Conservation (phyloP, 1,140 invertebrate genomes). For the Tetragonula clypearis region DNA sequence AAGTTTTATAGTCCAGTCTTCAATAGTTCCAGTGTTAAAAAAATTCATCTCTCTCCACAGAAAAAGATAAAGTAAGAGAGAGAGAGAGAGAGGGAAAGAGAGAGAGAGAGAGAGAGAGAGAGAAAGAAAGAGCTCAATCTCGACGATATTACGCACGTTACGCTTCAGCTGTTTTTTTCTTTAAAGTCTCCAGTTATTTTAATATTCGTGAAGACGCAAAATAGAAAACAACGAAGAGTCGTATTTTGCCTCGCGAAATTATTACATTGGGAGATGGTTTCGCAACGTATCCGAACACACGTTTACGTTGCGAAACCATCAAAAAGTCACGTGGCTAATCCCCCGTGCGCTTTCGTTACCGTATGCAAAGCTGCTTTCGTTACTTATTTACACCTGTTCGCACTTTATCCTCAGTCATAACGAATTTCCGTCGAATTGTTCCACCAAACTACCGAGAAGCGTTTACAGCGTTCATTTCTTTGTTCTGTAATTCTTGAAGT, state of each 20-base stretch:
- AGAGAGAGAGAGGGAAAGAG: background rate
- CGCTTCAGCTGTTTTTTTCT: background rate
- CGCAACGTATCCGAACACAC: background rate
- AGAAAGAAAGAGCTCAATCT: background rate
- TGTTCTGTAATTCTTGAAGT: too few species aligned
- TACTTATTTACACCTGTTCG: background rate
- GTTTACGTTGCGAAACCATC: background rate
- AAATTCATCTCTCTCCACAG: slow-evolving; percentile 14
- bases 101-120: background rate
- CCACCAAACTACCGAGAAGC: background rate
- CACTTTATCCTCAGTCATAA: background rate
- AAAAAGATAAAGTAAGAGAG: background rate
- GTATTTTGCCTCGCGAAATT: slow-evolving; percentile 11
- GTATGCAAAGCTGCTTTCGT: background rate
- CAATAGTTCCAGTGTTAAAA: slow-evolving; percentile 10
- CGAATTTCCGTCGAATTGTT: background rate
- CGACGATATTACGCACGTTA: background rate
- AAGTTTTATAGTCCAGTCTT: too few species aligned
- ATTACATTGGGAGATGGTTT: background rate
- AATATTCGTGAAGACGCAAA: slow-evolving; percentile 39
- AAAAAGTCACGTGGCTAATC: slow-evolving; percentile 43
- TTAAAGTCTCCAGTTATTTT: slow-evolving; percentile 31
- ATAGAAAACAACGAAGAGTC: slow-evolving; percentile 20
- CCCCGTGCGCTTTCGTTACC: background rate
- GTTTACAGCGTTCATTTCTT: background rate